Percentiles rank a stretch among this genome's conserved stretches.
Evolutionary conservation across 2,888 invertebrate genomes (phyloP).

Genomic region (Chaetoderma sp.): DNA sequence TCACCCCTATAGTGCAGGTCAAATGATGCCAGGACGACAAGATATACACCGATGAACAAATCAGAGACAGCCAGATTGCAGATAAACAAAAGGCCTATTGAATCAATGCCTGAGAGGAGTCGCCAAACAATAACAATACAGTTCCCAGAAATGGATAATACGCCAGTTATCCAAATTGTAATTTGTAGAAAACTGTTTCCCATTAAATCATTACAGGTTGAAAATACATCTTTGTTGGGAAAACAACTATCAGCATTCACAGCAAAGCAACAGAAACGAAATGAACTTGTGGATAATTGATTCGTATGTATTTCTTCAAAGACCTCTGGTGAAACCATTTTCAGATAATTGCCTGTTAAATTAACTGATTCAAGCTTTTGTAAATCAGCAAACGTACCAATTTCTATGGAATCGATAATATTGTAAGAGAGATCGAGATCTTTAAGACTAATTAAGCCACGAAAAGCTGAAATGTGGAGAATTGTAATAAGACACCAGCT

Average conservation of each 20-base stretch:
- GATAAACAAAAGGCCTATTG: conserved; percentile 72
- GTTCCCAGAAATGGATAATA: conserved; percentile 75
- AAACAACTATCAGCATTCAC: conserved; percentile 30
- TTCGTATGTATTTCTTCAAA: not conserved
- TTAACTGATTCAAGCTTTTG: conserved; percentile 3
- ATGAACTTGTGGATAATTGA: not conserved
- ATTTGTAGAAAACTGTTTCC: conserved; percentile 43
- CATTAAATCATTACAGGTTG: conserved; percentile 42
- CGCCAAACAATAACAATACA: conserved; percentile 66
- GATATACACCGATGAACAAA: conserved; percentile 76
- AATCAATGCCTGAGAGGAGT: conserved; percentile 35
- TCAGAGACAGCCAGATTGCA: conserved; percentile 76
- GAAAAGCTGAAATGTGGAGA: not conserved
- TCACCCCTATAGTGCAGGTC: conserved; percentile 73
- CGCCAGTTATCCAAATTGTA: conserved; percentile 77
- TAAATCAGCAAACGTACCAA: conserved; percentile 10
- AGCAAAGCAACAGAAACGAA: not conserved
- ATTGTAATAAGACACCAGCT: not conserved
- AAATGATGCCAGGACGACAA: conserved; percentile 74
- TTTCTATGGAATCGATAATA: conserved; percentile 24
- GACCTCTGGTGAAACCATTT: not conserved
- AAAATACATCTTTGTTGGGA: conserved; percentile 45
- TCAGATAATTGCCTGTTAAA: not conserved
- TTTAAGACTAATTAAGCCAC: conserved; percentile 8
- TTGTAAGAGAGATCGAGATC: conserved; percentile 25